Evolutionary conservation across 2,113 vertebrate genomes (phyloP), one percentile per base, ranked within the genome.

Genomic region (Podarcis raffonei): DNA sequence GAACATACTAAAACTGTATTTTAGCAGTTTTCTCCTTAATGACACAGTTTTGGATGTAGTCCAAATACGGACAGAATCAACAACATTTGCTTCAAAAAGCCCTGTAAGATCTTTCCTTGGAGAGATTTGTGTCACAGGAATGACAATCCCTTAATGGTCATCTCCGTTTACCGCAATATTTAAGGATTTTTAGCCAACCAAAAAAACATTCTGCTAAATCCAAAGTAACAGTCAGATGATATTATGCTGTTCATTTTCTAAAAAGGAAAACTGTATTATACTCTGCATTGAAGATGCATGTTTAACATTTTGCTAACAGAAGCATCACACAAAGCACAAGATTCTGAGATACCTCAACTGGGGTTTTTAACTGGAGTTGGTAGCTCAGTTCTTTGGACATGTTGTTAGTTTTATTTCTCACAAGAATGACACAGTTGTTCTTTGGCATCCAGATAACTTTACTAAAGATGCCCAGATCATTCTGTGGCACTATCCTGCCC

Each of bases 11-110:
- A 94, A 96, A 89, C 88, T 85, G 87, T 80, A 71, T 90, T 90
- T 92, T 89, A 89, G 71, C 83, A 48, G 94, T 95, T 93, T 68
- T 23, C 90, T 89, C 92, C 86, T 93, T 90, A 95, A 87, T 90
- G 92, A 87, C 80, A 90, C 35, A 77, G 87, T 95, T 77, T 95
- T 94, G 92, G 92, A 94, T 48, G 85, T 91, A 94, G 89, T 91
- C 94, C 92, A 96, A 96, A 92, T 89, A 94, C 87, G 94, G 91
- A 88, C 87, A 94, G 96, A 94, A 93, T 96, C 86, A 91, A 87
- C 90, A 94, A 95, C 68, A 94, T 91, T 92, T 93, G 59, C 85
- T 94, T 95, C 94, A 92, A 94, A 95, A 92, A 88, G 83, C 85
- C 88, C 94, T 94, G 90, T 69, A 92, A 94, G 92, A 94, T 69